Conservation (phyloP, 2,113 vertebrate species). For the Picathartes gymnocephalus region DNA sequence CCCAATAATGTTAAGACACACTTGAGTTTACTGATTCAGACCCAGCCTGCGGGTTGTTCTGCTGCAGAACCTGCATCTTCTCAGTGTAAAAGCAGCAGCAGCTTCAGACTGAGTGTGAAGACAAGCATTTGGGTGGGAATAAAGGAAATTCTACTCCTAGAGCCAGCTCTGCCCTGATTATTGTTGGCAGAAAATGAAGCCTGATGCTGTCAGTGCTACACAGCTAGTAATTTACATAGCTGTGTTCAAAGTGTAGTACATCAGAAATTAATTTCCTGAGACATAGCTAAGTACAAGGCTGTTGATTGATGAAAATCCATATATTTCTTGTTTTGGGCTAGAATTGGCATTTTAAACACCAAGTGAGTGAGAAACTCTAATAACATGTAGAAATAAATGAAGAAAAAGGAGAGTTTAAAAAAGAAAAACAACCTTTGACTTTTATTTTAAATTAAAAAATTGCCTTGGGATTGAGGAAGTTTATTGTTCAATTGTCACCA, state of each 20-base stretch:
- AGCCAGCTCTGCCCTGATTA: background rate
- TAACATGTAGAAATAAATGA: background rate
- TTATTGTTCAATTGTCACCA: background rate
- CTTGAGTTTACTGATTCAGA: background rate
- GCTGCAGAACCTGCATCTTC: background rate
- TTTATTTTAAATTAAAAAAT: background rate
- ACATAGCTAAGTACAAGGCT: background rate
- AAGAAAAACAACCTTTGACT: background rate
- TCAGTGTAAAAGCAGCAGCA: background rate
- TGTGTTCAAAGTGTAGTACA: background rate
- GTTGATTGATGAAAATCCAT: background rate
- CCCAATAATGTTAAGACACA: accelerated
- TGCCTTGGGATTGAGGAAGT: background rate
- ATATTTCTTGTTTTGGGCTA: background rate
- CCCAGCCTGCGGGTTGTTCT: background rate
- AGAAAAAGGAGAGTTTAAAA: background rate
- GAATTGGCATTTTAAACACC: background rate
- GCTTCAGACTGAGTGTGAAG: background rate
- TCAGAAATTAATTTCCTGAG: background rate
- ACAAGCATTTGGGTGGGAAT: background rate
- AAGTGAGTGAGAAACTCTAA: background rate
- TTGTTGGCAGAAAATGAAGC: background rate
- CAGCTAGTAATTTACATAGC: background rate
- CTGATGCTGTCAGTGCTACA: background rate
- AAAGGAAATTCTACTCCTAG: background rate